Conservation (phyloP, 2,113 vertebrate species). For the Ahaetulla prasina region DNA sequence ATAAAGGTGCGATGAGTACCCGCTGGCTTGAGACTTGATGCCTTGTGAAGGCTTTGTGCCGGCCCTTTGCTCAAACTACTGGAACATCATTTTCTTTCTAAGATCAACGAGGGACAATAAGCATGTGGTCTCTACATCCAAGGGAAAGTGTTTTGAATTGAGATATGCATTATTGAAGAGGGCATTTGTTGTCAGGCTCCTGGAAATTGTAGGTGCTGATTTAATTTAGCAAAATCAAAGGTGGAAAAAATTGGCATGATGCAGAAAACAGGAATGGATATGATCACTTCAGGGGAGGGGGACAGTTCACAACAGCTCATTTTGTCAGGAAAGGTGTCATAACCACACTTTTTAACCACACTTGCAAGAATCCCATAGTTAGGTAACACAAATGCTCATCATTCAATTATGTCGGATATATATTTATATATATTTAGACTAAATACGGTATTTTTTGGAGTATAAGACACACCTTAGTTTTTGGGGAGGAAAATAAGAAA, state of each 20-base stretch:
- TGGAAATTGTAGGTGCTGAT: constrained; percentile 43
- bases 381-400: neutral
- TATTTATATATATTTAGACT: neutral
- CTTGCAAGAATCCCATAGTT: neutral
- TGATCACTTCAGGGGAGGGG: neutral
- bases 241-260: constrained; percentile 30
- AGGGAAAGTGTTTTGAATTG: constrained; percentile 52
- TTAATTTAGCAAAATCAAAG: constrained; percentile 43
- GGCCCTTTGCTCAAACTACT: neutral
- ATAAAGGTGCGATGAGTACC: too few species aligned
- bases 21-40: neutral
- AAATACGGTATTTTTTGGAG: too few species aligned
- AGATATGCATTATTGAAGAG: constrained; percentile 66
- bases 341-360: neutral
- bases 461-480: too few species aligned
- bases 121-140: constrained; percentile 37
- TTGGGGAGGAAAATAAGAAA: too few species aligned
- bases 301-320: neutral
- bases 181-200: constrained; percentile 19
- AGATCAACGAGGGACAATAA: constrained; percentile 5
- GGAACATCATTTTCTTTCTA: constrained; percentile 24
- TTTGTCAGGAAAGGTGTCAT: neutral
- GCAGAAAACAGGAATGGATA: constrained; percentile 17
- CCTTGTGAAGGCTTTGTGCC: neutral
- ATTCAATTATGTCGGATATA: neutral